These are phyloP conservation scores for Xylocampa areola DNA, from an alignment of 2,888 invertebrate species.

Conservation along the genomic window DNA sequence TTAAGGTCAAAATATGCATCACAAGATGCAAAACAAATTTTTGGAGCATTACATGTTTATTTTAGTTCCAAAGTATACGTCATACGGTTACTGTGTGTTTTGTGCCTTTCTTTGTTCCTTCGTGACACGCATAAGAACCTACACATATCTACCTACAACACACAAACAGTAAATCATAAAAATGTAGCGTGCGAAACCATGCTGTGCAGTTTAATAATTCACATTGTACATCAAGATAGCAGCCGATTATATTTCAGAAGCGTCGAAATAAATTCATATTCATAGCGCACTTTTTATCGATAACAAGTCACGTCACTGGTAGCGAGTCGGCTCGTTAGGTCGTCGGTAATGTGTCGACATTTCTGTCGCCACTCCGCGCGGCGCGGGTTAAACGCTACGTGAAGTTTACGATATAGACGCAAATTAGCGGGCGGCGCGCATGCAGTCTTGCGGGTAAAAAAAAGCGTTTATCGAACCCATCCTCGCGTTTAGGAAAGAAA, in stretches of 20 bases:
- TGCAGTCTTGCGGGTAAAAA: slow-evolving; percentile 39
- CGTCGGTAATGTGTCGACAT: slow-evolving; percentile 75
- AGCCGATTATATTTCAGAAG: slow-evolving; percentile 60
- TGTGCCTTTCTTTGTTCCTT: slow-evolving; percentile 27
- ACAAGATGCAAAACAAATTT: too few species aligned
- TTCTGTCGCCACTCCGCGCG: slow-evolving; percentile 68
- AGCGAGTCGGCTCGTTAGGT: slow-evolving; percentile 71
- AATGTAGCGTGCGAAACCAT: slow-evolving; percentile 61
- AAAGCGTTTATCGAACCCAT: slow-evolving; percentile 47
- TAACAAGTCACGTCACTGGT: slow-evolving; percentile 65
- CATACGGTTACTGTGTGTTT: background rate
- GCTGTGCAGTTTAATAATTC: slow-evolving; percentile 61
- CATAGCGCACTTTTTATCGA: slow-evolving; percentile 64
- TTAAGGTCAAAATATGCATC: too few species aligned
- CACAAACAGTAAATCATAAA: slow-evolving; percentile 52
- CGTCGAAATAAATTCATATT: slow-evolving; percentile 66
- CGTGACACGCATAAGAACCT: slow-evolving; percentile 9
- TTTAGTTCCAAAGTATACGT: background rate
- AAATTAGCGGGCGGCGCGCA: slow-evolving; percentile 62
- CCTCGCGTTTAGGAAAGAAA: slow-evolving; percentile 42
- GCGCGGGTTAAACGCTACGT: slow-evolving; percentile 57
- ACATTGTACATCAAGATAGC: slow-evolving; percentile 60
- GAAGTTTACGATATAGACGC: slow-evolving; percentile 68
- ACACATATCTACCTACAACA: slow-evolving; percentile 21
- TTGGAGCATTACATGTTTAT: too few species aligned